Evolutionary conservation across 2,888 invertebrate genomes (phyloP), one percentile per base, ranked within the genome.

Genomic region (Stratiomys singularior): DNA sequence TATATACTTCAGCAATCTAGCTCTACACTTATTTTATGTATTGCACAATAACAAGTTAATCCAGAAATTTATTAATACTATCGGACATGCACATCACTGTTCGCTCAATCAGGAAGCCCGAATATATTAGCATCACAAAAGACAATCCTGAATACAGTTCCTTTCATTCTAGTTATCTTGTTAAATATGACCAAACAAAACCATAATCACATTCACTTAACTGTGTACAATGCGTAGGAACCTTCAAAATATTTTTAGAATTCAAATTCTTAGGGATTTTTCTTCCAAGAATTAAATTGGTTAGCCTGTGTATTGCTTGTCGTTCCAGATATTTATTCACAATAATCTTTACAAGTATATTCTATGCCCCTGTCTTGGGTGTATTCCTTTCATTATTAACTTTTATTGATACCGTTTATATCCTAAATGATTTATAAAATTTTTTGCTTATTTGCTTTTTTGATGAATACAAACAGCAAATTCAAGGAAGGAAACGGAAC

Each of bases 401-500:
- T 52, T 18, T 52, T 52, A 18, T 52, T 4, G 1, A 52, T 52
- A 52, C 15, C 5, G 15, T 52, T 52, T 52, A 18, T 52, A 52
- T 52, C 15, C 52, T 15, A 13, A 5, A 52, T 13, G 7, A 18
- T 15, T 52, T 15, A 13, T 18, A 52, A 52, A 52, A 52, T 5
- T 4, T 52, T 52, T 13, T 52, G 4, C 4, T 13, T 52, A 13
- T 52, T 52, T 18, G 18, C 15, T 15, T 52, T 52, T 5, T 52
- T 5, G 37, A 15, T 52, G 13, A 13, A 15, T 52, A 52, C 52
- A 52, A 4, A 44, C 11, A 44, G 18, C 7, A 18, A 60, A 11
- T 44, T 9, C 23, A 69, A 25, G 27, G 30, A 69, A 69, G 37
- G 47, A 25, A 46, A 69, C 64, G 23, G 69, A 47, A 69, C 47